phyloP scores from a whole-genome alignment of 1,140 invertebrate genomes.

The Potamilus streckersoni region DNA sequence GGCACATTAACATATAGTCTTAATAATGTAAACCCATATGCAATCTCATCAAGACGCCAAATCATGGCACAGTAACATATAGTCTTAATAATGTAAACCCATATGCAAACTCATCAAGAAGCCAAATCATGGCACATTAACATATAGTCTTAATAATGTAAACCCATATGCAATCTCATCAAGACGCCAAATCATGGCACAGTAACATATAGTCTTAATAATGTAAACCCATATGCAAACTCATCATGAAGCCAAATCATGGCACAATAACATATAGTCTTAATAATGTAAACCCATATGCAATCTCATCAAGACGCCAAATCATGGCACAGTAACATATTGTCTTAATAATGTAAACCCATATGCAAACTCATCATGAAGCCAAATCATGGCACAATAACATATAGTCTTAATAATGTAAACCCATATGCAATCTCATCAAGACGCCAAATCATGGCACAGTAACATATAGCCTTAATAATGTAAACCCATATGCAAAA shows the following conservation, averaged over 20 bases:
- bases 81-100: background rate
- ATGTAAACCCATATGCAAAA: too few species aligned
- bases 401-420: background rate
- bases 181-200: background rate
- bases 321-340: background rate
- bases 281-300: too few species aligned
- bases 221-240: too few species aligned
- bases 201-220: background rate
- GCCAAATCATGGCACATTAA: conserved; percentile 14
- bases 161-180: too few species aligned
- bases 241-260: too few species aligned
- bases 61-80: background rate
- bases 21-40: too few species aligned
- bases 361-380: too few species aligned
- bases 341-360: too few species aligned
- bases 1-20: background rate
- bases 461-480: background rate
- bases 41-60: background rate
- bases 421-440: too few species aligned
- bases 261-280: background rate
- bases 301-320: background rate
- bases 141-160: background rate
- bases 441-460: background rate
- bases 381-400: conserved; percentile 15
- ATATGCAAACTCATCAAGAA: too few species aligned